Conservation (phyloP, 2,113 vertebrate genomes). For the Anhinga rufa region DNA sequence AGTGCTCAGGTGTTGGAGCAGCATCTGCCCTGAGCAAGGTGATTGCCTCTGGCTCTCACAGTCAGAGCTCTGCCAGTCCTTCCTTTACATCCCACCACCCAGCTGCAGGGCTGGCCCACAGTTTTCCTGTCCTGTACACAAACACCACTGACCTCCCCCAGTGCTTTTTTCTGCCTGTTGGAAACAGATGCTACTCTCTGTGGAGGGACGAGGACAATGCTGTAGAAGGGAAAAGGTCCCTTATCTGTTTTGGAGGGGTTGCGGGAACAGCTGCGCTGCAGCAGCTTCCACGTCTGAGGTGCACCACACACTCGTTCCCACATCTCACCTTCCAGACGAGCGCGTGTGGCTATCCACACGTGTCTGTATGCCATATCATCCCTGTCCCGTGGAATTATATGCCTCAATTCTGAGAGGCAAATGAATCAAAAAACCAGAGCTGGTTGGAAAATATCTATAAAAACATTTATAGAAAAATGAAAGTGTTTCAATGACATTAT, state of each 20-base stretch:
- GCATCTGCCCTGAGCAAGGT: not conserved
- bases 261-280: not conserved
- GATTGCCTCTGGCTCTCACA: not conserved
- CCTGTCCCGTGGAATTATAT: not conserved
- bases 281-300: not conserved
- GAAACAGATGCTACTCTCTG: not conserved
- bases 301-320: not conserved
- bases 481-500: not conserved
- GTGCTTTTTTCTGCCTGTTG: not conserved
- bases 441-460: not conserved
- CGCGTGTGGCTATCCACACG: rapidly evolving
- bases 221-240: not conserved
- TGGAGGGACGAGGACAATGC: not conserved
- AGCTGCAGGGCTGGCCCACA: not conserved
- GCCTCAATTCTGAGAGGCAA: slow-evolving; percentile 3
- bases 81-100: not conserved
- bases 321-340: not conserved
- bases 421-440: not conserved
- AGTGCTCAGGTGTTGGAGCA: not conserved
- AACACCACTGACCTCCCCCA: not conserved
- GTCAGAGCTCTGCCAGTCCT: not conserved
- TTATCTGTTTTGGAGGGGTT: not conserved
- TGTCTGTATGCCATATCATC: not conserved
- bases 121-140: not conserved
- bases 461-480: not conserved